phyloP scores from a whole-genome alignment of 1,140 invertebrate species.

The Pogonus chalceus region DNA sequence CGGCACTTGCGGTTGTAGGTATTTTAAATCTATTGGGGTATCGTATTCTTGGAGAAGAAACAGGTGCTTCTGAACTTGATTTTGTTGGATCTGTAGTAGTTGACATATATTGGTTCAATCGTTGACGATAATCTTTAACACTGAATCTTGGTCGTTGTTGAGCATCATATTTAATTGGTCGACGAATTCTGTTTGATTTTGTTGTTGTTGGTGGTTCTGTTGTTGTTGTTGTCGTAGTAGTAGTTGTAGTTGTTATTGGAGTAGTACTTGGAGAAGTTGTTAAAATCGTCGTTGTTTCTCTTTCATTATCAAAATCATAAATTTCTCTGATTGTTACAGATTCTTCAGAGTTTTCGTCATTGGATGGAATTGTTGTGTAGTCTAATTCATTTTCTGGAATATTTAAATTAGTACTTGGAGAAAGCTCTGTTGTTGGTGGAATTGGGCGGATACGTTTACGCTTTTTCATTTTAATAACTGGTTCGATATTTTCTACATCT shows the following conservation, averaged over 20 bases:
- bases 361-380: background rate
- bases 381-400: conserved; percentile 1
- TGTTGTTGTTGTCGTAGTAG: background rate
- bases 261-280: background rate
- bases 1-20: background rate
- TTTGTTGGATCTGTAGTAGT: conserved; percentile 37
- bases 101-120: conserved; percentile 36
- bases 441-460: background rate
- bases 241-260: background rate
- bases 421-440: background rate
- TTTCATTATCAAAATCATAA: background rate
- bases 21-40: conserved; percentile 31
- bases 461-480: background rate
- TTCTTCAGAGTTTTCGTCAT: background rate
- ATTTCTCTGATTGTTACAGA: background rate
- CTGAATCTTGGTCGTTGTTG: conserved; percentile 44
- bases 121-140: conserved; percentile 46
- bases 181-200: conserved; percentile 1
- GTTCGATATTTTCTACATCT: background rate
- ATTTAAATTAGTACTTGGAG: background rate
- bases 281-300: background rate
- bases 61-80: conserved; percentile 28
- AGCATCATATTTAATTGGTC: conserved; percentile 26
- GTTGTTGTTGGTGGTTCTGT: background rate
- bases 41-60: conserved; percentile 31